These are phyloP conservation scores for Drosophila nigromelanica DNA, from an alignment of 1,140 invertebrate genomes.

Conservation along the genomic window DNA sequence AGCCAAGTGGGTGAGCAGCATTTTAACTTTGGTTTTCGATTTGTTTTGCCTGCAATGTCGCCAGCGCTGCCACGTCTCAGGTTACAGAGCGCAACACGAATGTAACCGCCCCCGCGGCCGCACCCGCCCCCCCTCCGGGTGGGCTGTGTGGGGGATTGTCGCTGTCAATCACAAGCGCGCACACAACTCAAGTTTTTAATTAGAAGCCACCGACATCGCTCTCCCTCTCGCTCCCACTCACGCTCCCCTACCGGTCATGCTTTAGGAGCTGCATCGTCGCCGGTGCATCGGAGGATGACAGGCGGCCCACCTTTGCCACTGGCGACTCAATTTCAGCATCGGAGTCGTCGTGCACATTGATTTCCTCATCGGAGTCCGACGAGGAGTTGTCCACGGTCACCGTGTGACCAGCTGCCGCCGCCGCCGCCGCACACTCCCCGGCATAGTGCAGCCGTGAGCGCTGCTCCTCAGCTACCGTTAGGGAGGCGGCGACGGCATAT, in stretches of 20 bases:
- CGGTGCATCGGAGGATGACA: conserved; percentile 75
- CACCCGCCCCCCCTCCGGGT: neutral
- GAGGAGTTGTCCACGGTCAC: conserved; percentile 79
- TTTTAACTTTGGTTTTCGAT: conserved; percentile 82
- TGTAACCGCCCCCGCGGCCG: conserved; percentile 19
- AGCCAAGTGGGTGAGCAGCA: conserved; percentile 76
- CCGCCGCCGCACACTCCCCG: conserved; percentile 85
- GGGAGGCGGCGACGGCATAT: conserved; percentile 84
- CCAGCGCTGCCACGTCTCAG: conserved; percentile 47
- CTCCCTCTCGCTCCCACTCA: neutral
- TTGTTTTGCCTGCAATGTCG: conserved; percentile 46
- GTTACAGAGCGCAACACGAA: conserved; percentile 61
- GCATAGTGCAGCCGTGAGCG: conserved; percentile 63
- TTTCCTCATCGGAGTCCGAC: conserved; percentile 80
- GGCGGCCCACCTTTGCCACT: conserved; percentile 67
- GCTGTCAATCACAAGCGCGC: conserved; percentile 80
- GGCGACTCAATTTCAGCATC: conserved; percentile 82
- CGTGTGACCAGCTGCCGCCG: conserved; percentile 80
- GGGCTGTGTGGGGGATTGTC: conserved; percentile 7
- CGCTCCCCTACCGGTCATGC: conserved; percentile 69
- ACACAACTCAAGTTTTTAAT: conserved; percentile 80
- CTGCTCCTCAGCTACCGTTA: conserved; percentile 81
- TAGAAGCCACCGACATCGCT: conserved; percentile 46
- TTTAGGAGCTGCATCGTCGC: conserved; percentile 77
- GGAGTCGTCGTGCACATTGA: conserved; percentile 88